These are phyloP conservation scores for Steatocranus sp. DNA, from an alignment of 2,797 vertebrate genomes.

Conservation along the genomic window DNA sequence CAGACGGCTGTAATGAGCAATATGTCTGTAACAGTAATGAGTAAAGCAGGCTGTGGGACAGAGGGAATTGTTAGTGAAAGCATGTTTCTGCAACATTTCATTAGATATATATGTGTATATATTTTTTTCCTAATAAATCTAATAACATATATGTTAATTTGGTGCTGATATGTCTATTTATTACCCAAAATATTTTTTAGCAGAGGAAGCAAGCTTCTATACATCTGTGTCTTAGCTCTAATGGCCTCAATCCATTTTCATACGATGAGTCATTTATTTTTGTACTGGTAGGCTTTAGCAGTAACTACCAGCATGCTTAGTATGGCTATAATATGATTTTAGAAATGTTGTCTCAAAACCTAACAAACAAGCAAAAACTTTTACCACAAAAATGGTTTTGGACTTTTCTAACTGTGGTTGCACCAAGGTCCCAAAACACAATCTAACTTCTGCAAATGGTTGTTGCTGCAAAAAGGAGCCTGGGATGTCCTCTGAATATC, in stretches of 20 bases:
- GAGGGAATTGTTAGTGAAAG: not conserved
- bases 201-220: not conserved
- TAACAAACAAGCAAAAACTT: not conserved
- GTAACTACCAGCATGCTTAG: not conserved
- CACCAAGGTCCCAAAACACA: not conserved
- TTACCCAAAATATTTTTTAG: not conserved
- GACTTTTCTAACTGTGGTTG: not conserved
- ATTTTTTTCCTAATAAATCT: not conserved
- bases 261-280: not conserved
- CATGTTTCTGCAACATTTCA: not conserved
- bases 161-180: not conserved
- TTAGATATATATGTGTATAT: not conserved
- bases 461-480: not conserved
- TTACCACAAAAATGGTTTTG: not conserved
- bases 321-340: not conserved
- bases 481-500: conserved; percentile 14
- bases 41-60: not conserved
- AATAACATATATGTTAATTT: not conserved
- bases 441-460: not conserved
- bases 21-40: not conserved
- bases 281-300: not conserved
- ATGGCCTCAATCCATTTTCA: not conserved
- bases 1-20: conserved; percentile 6
- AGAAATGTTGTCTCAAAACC: not conserved
- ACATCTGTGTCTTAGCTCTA: not conserved